phyloP scores from a whole-genome alignment of 1,140 invertebrate species.

The Venturia canescens region DNA sequence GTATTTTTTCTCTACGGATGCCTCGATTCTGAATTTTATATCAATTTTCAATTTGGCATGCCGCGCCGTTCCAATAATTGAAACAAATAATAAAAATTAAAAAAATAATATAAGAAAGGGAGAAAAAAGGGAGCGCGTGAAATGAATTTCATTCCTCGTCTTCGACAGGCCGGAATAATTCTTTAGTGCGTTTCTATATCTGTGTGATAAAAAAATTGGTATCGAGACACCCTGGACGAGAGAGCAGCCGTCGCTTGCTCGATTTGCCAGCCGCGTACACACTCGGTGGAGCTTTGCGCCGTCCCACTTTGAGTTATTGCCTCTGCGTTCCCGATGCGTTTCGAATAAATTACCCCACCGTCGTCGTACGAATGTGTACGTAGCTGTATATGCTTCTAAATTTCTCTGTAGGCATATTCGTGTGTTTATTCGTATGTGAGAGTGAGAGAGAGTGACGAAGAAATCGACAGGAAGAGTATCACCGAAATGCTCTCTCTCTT shows the following conservation, averaged over 20 bases:
- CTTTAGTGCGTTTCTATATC: not conserved
- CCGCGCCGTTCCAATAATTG: too few relatives aligned
- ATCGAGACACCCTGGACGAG: conserved; percentile 15
- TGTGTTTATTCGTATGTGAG: not conserved
- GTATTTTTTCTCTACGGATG: not conserved
- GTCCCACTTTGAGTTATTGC: conserved; percentile 51
- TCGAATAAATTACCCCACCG: conserved; percentile 52
- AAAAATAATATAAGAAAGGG: too few relatives aligned
- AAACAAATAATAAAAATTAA: too few relatives aligned
- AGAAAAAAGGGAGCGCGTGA: too few relatives aligned
- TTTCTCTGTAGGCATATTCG: not conserved
- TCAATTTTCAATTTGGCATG: not conserved
- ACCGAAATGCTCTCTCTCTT: not conserved
- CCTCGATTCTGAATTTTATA: too few relatives aligned
- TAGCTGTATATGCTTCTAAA: not conserved
- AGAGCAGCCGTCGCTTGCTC: conserved; percentile 43
- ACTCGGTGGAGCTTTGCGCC: not conserved
- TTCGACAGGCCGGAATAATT: not conserved
- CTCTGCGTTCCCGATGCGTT: conserved; percentile 49
- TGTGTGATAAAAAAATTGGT: not conserved
- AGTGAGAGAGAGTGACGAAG: not conserved
- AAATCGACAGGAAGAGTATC: not conserved
- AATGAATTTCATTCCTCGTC: not conserved
- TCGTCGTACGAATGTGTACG: not conserved
- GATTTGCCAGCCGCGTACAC: conserved; percentile 45